Evolutionary conservation across 1,140 invertebrate genomes (phyloP).

Genomic region (Caligus rogercresseyi): DNA sequence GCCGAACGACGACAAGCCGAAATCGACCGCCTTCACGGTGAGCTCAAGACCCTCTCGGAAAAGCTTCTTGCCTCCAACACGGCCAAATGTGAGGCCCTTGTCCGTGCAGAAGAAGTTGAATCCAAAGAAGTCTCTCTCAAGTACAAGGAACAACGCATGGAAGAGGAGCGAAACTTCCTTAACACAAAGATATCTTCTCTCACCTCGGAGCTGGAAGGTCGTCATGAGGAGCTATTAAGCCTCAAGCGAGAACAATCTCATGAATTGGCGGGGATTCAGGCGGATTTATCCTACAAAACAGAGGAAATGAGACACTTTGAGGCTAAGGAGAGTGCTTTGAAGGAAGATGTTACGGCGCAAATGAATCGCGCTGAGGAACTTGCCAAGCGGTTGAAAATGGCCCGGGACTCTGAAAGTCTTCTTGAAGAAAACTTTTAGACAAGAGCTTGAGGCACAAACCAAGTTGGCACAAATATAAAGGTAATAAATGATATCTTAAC

Average conservation of each 20-base stretch:
- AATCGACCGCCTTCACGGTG: slow-evolving; percentile 29
- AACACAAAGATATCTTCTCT: slow-evolving; percentile 24
- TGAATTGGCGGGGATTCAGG: slow-evolving; percentile 25
- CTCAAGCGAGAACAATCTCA: neutral
- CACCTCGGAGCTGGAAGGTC: slow-evolving; percentile 12
- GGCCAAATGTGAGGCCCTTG: slow-evolving; percentile 58
- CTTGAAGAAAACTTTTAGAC: slow-evolving; percentile 59
- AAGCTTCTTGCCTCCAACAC: slow-evolving; percentile 28
- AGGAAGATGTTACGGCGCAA: slow-evolving; percentile 45
- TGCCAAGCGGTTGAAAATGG: slow-evolving; percentile 50
- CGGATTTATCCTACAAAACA: slow-evolving; percentile 47
- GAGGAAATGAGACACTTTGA: slow-evolving; percentile 44
- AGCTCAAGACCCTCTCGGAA: slow-evolving; percentile 30
- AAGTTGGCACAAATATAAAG: slow-evolving; percentile 65
- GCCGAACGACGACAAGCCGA: slow-evolving; percentile 18
- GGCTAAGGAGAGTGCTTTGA: slow-evolving; percentile 24
- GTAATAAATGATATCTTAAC: slow-evolving; percentile 22
- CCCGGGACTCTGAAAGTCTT: slow-evolving; percentile 50
- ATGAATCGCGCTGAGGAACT: slow-evolving; percentile 49
- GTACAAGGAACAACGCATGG: slow-evolving; percentile 36
- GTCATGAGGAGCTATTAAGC: slow-evolving; percentile 19
- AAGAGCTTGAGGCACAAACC: slow-evolving; percentile 62
- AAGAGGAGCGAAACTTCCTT: slow-evolving; percentile 30
- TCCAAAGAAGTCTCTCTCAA: slow-evolving; percentile 55
- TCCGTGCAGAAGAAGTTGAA: slow-evolving; percentile 54